Percentiles rank a stretch among this genome's conserved stretches.
Evolutionary conservation across 92 coral and sea anemone species (phyloP).

Genomic region (Muricea muricata): DNA sequence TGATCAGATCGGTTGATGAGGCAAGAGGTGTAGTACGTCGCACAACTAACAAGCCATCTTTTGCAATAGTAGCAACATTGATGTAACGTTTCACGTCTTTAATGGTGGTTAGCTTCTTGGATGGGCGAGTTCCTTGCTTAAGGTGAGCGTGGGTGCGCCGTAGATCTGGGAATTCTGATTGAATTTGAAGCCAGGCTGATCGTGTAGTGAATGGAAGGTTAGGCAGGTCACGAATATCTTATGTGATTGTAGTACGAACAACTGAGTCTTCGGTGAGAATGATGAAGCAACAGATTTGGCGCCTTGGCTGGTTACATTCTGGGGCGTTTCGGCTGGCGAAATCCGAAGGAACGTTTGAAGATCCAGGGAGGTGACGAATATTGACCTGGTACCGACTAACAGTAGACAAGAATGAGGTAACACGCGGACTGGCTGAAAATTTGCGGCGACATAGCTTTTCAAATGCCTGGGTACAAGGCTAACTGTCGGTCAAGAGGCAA

Average conservation of each 20-base stretch:
- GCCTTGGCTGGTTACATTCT: background rate
- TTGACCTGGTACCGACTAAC: background rate
- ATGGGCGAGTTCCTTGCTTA: slow-evolving; percentile 8
- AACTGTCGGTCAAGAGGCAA: slow-evolving; percentile 9
- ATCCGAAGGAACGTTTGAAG: slow-evolving; percentile 2
- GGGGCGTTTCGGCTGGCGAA: slow-evolving; percentile 4
- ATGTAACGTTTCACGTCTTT: background rate
- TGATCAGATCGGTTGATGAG: background rate
- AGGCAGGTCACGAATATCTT: slow-evolving; percentile 1
- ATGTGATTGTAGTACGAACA: background rate
- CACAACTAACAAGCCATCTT: slow-evolving; percentile 20
- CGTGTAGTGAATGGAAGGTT: slow-evolving; percentile 18
- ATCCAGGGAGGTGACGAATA: background rate
- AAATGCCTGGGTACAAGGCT: background rate
- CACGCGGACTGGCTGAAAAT: slow-evolving; percentile 23
- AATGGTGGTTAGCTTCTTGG: slow-evolving; percentile 14
- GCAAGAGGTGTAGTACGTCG: background rate
- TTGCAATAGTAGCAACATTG: background rate
- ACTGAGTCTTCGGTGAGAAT: slow-evolving; percentile 14
- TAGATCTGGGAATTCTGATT: background rate
- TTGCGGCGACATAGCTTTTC: slow-evolving; percentile 6
- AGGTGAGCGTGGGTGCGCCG: background rate
- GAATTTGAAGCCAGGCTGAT: background rate
- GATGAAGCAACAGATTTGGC: slow-evolving; percentile 8
- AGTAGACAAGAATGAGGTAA: background rate